These are phyloP conservation scores for Geotria australis DNA, from an alignment of 2,797 vertebrate genomes.

Conservation along the genomic window DNA sequence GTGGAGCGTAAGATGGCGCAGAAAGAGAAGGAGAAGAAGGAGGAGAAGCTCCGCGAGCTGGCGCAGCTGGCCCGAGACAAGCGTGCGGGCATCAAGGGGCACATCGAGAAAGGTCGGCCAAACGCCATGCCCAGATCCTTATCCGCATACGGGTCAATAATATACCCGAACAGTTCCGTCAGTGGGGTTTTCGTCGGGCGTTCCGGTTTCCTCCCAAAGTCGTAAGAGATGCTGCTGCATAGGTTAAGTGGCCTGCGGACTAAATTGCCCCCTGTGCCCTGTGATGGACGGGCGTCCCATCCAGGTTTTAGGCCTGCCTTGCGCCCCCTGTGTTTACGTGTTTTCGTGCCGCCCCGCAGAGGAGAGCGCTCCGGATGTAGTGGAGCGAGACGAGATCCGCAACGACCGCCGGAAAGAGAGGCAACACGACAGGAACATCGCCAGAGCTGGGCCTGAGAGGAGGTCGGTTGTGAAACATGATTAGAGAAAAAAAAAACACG, in stretches of 20 bases:
- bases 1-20: constrained; percentile 98
- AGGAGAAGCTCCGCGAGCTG: constrained; percentile 77
- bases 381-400: constrained; percentile 76
- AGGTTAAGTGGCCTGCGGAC: too few relatives aligned
- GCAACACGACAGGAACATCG: constrained; percentile 79
- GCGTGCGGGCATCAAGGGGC: constrained; percentile 93
- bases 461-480: constrained; percentile 23
- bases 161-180: too few relatives aligned
- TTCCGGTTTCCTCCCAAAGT: too few relatives aligned
- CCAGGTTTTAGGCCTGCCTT: too few relatives aligned
- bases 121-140: background rate
- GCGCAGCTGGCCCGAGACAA: constrained; percentile 74
- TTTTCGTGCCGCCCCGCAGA: constrained; percentile 13
- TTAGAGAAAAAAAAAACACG: too few relatives aligned
- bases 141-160: background rate
- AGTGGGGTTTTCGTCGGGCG: too few relatives aligned
- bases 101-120: constrained; percentile 52
- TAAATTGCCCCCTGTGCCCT: too few relatives aligned
- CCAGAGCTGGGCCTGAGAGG: constrained; percentile 75
- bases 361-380: constrained; percentile 29
- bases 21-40: constrained; percentile 93
- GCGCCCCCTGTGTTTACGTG: background rate
- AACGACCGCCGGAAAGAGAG: constrained; percentile 68
- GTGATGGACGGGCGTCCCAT: too few relatives aligned
- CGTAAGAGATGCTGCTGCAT: too few relatives aligned